Percentiles rank a stretch among this genome's conserved stretches.
Evolutionary conservation across 2,888 invertebrate genomes (phyloP).

Genomic region (Dryocosmus kuriphilus): DNA sequence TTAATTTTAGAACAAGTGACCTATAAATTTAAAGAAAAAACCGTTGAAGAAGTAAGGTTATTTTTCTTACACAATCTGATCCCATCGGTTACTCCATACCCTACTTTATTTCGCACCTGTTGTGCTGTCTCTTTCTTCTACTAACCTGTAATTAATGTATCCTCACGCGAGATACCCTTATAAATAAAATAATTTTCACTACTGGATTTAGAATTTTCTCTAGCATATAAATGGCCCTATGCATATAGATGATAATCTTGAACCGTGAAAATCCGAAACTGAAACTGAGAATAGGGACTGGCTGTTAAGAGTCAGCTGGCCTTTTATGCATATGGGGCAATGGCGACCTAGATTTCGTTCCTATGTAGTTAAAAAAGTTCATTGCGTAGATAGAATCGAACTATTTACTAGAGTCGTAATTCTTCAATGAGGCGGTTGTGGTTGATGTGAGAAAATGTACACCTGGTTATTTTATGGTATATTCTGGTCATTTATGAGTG

Average conservation of each 20-base stretch:
- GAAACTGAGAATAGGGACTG: neutral
- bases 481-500: slow-evolving; percentile 21
- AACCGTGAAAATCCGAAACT: neutral
- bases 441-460: slow-evolving; percentile 29
- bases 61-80: slow-evolving; percentile 4
- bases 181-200: slow-evolving; percentile 12
- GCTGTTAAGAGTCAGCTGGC: neutral
- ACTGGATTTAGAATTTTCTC: neutral
- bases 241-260: neutral
- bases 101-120: slow-evolving; percentile 27
- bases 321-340: slow-evolving; percentile 20
- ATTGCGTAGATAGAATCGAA: slow-evolving; percentile 37
- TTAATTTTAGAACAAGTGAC: no score
- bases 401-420: slow-evolving; percentile 22
- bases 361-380: slow-evolving; percentile 10
- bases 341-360: neutral
- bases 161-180: neutral
- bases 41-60: neutral
- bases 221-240: neutral
- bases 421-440: slow-evolving; percentile 7
- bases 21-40: no score
- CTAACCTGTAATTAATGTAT: slow-evolving; percentile 18
- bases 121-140: neutral
- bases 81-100: neutral
- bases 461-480: slow-evolving; percentile 36